Conservation (phyloP, 2,888 invertebrate species). For the Eubasilissa splendida region DNA sequence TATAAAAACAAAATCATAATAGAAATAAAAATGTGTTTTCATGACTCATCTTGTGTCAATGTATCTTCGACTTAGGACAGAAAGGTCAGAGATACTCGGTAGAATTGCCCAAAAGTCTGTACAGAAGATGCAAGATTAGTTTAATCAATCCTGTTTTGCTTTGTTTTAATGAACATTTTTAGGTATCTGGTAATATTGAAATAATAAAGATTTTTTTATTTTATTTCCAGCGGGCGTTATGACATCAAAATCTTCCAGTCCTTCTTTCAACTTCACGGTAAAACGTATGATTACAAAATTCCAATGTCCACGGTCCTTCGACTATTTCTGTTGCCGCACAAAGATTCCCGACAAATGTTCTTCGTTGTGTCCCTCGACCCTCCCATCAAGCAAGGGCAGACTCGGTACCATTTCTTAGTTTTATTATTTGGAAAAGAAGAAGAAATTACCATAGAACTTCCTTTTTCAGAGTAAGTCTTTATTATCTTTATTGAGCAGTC, state of each 20-base stretch:
- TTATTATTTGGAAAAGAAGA: constrained; percentile 96
- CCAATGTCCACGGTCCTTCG: constrained; percentile 97
- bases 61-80: no score
- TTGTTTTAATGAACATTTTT: background rate
- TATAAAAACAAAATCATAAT: no score
- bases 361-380: constrained; percentile 98
- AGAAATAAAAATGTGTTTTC: no score
- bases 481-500: constrained; percentile 14
- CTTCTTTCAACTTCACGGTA: constrained; percentile 83
- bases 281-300: constrained; percentile 99
- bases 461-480: constrained; percentile 87
- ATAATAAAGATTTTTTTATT: constrained; percentile 46
- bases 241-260: constrained; percentile 94
- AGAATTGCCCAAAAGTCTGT: no score
- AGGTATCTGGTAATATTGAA: background rate
- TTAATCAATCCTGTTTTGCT: background rate
- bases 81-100: no score
- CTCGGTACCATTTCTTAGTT: constrained; percentile 96
- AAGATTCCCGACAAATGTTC: constrained; percentile 98
- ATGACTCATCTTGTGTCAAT: no score
- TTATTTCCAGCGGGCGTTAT: constrained; percentile 88
- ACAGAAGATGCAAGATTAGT: no score
- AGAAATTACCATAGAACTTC: constrained; percentile 91
- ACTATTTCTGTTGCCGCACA: constrained; percentile 95
- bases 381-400: constrained; percentile 99